phyloP scores from a whole-genome alignment of 2,113 vertebrate genomes.

The Paradisaea rubra region DNA sequence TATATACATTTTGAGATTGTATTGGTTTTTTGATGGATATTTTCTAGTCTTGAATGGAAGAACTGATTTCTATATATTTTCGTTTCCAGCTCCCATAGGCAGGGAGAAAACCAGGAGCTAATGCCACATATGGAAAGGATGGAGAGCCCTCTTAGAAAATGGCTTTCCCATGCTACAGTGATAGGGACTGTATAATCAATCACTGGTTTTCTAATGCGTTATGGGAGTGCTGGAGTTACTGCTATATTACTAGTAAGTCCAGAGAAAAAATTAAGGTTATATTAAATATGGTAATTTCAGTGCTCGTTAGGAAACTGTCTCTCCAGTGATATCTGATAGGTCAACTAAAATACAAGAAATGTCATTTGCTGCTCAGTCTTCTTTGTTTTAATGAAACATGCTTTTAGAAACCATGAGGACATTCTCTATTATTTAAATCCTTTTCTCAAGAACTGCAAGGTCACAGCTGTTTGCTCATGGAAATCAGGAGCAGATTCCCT shows the following conservation, averaged over 20 bases:
- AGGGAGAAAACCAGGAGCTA: neutral
- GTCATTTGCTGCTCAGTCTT: neutral
- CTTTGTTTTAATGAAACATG: neutral
- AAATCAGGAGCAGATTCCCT: neutral
- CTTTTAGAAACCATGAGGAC: neutral
- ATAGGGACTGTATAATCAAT: neutral
- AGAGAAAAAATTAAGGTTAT: neutral
- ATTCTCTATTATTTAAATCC: neutral
- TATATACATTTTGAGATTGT: neutral
- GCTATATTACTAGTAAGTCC: neutral
- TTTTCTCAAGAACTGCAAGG: neutral
- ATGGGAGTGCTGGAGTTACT: neutral
- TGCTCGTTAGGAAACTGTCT: accelerated
- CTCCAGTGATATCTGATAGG: neutral
- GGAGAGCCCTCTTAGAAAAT: neutral
- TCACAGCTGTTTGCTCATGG: neutral
- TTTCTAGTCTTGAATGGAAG: neutral
- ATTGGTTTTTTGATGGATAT: neutral
- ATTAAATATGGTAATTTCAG: neutral
- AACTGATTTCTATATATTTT: neutral
- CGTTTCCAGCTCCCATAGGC: neutral
- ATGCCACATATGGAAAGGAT: neutral
- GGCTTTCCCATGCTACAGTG: neutral
- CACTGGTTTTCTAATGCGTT: neutral
- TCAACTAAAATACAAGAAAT: neutral